These are phyloP conservation scores for Corvus moneduloides DNA, from an alignment of 2,113 vertebrate species.

Conservation along the genomic window DNA sequence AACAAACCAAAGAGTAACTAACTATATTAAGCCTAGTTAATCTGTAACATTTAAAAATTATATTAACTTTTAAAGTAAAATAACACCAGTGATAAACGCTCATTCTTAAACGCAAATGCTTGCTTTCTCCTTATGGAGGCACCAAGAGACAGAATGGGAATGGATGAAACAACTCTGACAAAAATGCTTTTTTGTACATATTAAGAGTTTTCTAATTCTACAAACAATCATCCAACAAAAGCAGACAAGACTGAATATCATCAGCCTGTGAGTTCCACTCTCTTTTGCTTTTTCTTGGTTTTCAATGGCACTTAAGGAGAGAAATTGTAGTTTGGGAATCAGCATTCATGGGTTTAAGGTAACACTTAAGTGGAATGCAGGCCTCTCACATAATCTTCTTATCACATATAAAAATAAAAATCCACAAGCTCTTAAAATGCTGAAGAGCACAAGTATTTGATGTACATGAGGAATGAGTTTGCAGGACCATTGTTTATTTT, in stretches of 20 bases:
- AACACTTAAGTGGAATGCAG: neutral
- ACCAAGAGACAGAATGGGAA: neutral
- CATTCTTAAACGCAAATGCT: neutral
- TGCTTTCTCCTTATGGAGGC: neutral
- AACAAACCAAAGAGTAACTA: neutral
- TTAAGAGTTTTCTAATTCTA: neutral
- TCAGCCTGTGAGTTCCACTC: neutral
- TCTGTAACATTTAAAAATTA: slow-evolving; percentile 7
- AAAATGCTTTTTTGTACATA: accelerated
- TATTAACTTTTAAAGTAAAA: slow-evolving; percentile 8
- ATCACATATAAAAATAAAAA: neutral
- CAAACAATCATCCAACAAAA: neutral
- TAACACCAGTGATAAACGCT: neutral
- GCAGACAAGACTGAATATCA: neutral
- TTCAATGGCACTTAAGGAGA: neutral
- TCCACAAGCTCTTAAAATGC: neutral
- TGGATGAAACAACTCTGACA: neutral
- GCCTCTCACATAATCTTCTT: neutral
- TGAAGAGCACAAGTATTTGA: neutral
- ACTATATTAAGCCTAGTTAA: slow-evolving; percentile 15
- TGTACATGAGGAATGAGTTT: neutral
- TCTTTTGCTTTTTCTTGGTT: neutral
- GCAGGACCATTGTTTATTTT: neutral
- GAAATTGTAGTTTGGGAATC: neutral
- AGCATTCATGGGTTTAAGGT: neutral